Evolutionary conservation across 2,888 invertebrate species (phyloP), one percentile per base, ranked within the genome.

Genomic region (Dicyrtomina minuta): DNA sequence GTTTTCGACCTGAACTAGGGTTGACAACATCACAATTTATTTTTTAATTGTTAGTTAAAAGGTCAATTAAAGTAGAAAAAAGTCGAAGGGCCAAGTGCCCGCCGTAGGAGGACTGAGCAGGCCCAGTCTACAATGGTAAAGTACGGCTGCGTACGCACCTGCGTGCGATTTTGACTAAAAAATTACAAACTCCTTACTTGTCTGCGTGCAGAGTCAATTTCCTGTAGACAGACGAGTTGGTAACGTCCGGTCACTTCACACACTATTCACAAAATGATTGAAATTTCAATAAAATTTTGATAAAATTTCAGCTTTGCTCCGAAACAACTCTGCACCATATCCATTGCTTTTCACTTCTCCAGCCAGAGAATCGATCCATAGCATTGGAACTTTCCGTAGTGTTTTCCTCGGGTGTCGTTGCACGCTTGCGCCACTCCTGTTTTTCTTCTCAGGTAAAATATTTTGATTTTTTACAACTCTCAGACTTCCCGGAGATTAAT

Each of bases 71-170:
- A 58, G 61, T 46, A 64, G 43, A 60, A 76, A 77, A 77, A 77
- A 76, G 75, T 77, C 76, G 78, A 75, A 72, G 68, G 70, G 68
- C 70, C 73, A 67, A 66, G 70, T 60, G 77, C 86, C 85, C 85
- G 85, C 86, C 68, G 68, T 68, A 56, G 56, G 56, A 68, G 67
- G 58, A 87, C 87, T 87, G 91, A 90, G 91, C 91, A 91, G 88
- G 90, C 91, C 88, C 91, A 91, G 90, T 90, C 87, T 87, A 88
- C 87, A 88, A 87, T 87, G 87, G 87, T 85, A 87, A 44, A 88
- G 88, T 90, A 91, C 91, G 91, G 87, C 92, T 93, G 93, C 93
- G 92, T 93, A 92, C 92, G 92, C 92, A 92, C 92, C 91, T 93
- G 91, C 90, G 91, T 91, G 89, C 62, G 74, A 33, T 58, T 58